Conservation (phyloP, 2,888 invertebrate species). For the Spisula solida region DNA sequence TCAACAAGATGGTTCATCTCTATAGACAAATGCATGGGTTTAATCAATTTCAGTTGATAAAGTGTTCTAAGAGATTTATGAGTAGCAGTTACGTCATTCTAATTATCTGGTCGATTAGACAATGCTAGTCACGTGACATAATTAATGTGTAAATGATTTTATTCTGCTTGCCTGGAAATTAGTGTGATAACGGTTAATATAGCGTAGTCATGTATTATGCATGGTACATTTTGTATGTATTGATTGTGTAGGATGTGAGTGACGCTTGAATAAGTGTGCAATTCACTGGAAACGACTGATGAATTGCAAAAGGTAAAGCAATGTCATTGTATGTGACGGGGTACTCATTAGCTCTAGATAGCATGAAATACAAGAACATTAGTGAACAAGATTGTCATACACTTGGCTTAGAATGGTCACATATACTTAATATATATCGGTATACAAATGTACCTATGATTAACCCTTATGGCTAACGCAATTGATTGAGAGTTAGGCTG, state of each 20-base stretch:
- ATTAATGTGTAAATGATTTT: slow-evolving; percentile 11
- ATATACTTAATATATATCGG: too few relatives aligned
- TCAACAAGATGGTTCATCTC: neutral
- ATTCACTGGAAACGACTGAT: neutral
- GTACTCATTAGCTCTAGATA: too few relatives aligned
- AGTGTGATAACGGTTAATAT: slow-evolving; percentile 17
- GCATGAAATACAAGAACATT: too few relatives aligned
- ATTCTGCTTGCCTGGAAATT: slow-evolving; percentile 25
- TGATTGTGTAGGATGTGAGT: neutral
- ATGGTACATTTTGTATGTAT: slow-evolving; percentile 12
- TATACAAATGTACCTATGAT: too few relatives aligned
- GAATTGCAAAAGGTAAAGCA: too few relatives aligned
- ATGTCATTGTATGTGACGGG: too few relatives aligned
- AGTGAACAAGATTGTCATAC: too few relatives aligned
- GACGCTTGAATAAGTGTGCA: neutral
- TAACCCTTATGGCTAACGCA: too few relatives aligned
- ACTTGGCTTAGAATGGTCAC: too few relatives aligned
- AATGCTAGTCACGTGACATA: neutral
- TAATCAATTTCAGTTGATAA: neutral
- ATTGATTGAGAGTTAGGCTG: too few relatives aligned
- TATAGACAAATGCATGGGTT: neutral
- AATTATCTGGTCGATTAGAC: slow-evolving; percentile 10
- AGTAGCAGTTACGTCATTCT: neutral
- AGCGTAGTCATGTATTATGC: slow-evolving; percentile 29
- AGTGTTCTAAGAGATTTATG: neutral